Evolutionary conservation across 2,888 invertebrate species (phyloP).

Genomic region (Salticus scenicus): DNA sequence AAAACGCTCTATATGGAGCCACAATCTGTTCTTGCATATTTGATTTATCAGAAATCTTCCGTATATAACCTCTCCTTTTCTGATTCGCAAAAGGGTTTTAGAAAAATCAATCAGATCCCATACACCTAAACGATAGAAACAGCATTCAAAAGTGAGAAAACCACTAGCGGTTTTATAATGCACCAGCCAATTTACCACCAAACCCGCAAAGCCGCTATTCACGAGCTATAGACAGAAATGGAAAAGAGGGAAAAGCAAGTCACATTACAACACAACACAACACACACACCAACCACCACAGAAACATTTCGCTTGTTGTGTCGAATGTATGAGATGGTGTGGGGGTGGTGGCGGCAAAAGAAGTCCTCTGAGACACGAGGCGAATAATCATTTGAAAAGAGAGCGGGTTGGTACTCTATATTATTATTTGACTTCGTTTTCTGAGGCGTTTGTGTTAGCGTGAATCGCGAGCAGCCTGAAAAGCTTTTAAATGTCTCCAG

Average conservation of each 20-base stretch:
- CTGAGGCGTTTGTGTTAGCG: slow-evolving; percentile 59
- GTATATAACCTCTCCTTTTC: not conserved
- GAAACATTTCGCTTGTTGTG: slow-evolving; percentile 19
- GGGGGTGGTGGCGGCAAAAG: not conserved
- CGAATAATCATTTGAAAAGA: slow-evolving; percentile 63
- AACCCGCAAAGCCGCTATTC: slow-evolving; percentile 33
- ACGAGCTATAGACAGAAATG: slow-evolving; percentile 27
- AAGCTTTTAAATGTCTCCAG: slow-evolving; percentile 59
- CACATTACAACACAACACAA: slow-evolving; percentile 56
- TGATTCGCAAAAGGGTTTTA: not conserved
- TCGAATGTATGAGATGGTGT: not conserved
- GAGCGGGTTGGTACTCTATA: slow-evolving; percentile 24
- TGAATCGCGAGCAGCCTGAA: slow-evolving; percentile 52
- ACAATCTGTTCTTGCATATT: not conserved
- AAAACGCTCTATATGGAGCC: too few relatives aligned
- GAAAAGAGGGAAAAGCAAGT: slow-evolving; percentile 27
- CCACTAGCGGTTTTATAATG: not conserved
- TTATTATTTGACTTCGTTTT: slow-evolving; percentile 69
- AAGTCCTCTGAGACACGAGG: slow-evolving; percentile 12
- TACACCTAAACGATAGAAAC: not conserved
- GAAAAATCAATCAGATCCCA: slow-evolving; percentile 15
- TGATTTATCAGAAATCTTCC: not conserved
- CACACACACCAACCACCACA: too few relatives aligned
- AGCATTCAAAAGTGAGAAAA: not conserved
- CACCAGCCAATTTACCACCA: not conserved